Evolutionary conservation across 2,888 invertebrate genomes (phyloP).

Genomic region (Sepiola atlantica): DNA sequence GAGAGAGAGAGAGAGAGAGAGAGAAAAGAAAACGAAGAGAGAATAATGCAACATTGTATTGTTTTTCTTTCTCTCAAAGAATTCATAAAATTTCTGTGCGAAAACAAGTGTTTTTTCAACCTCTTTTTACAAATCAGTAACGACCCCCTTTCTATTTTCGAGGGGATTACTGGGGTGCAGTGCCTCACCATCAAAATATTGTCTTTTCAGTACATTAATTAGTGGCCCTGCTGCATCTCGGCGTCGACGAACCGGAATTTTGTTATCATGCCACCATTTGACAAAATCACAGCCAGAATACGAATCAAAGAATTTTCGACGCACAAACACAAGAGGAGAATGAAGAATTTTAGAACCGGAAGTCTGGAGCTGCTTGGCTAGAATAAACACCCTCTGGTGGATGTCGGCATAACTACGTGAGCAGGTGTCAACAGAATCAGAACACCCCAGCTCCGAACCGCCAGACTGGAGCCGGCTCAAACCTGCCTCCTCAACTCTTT

Average conservation of each 20-base stretch:
- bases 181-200: background rate
- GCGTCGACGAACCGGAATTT: background rate
- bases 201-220: background rate
- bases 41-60: background rate
- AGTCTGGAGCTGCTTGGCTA: background rate
- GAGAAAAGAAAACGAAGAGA: background rate
- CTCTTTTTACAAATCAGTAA: too few species aligned
- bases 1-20: background rate
- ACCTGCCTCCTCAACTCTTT: too few species aligned
- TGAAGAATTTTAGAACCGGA: background rate
- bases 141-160: background rate
- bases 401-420: background rate
- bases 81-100: too few species aligned
- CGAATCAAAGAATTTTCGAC: background rate
- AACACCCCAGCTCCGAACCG: too few species aligned
- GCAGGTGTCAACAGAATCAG: background rate
- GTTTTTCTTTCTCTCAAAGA: too few species aligned
- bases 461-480: too few species aligned
- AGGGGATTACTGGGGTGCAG: background rate
- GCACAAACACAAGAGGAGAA: background rate
- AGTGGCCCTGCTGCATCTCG: background rate
- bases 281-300: background rate
- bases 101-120: too few species aligned
- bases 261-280: background rate
- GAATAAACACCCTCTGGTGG: background rate